Percentiles rank a stretch among this genome's conserved stretches.
phyloP scores from a whole-genome alignment of 1,140 invertebrate species.

The Drosophila busckii region DNA sequence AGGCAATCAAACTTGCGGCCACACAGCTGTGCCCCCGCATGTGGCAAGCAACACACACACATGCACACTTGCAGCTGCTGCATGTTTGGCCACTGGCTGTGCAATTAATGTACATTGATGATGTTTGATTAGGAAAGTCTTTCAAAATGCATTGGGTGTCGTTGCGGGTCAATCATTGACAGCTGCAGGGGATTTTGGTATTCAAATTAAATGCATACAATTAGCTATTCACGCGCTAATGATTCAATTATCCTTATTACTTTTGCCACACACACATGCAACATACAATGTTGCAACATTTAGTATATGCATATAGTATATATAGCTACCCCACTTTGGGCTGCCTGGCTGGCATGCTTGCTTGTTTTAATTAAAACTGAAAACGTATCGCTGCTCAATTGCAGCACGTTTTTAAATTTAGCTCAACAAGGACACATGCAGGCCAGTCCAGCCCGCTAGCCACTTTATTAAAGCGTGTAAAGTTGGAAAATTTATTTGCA shows the following conservation, averaged over 20 bases:
- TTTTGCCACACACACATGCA: constrained; percentile 13
- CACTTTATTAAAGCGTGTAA: constrained; percentile 68
- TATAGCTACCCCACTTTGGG: not conserved
- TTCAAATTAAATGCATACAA: constrained; percentile 68
- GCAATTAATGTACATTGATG: constrained; percentile 54
- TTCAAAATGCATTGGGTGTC: constrained; percentile 20
- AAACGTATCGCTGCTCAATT: constrained; percentile 39
- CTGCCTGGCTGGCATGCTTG: constrained; percentile 15
- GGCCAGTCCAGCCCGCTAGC: constrained; percentile 1
- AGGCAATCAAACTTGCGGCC: constrained; percentile 71
- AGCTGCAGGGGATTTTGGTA: constrained; percentile 35
- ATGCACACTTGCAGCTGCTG: too few species aligned
- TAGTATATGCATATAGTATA: constrained; percentile 39
- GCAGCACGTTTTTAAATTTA: constrained; percentile 72
- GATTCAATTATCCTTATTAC: constrained; percentile 74
- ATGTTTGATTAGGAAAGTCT: constrained; percentile 50
- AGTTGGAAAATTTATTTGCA: constrained; percentile 69
- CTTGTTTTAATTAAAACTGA: constrained; percentile 64
- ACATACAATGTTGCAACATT: constrained; percentile 35
- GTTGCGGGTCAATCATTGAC: not conserved
- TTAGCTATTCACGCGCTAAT: constrained; percentile 59
- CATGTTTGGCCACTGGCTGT: not conserved
- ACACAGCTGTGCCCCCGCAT: too few species aligned
- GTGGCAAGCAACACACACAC: too few species aligned
- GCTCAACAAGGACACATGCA: constrained; percentile 6